These are phyloP conservation scores for Macroramphosus scolopax DNA, from an alignment of 2,797 vertebrate species.

Conservation along the genomic window DNA sequence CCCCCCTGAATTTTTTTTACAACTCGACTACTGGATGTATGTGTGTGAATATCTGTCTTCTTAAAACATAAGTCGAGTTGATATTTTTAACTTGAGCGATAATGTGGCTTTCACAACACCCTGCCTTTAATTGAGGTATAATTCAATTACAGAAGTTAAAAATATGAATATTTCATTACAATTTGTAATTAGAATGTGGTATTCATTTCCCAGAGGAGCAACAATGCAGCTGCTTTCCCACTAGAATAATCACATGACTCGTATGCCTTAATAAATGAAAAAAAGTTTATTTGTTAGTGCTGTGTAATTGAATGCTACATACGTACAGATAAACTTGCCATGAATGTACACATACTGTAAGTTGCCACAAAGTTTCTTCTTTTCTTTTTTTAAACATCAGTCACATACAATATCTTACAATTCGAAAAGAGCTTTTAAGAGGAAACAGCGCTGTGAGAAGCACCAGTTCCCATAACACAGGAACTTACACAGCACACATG, in stretches of 20 bases:
- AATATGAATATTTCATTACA: too few species aligned
- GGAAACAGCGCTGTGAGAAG: slow-evolving; percentile 50
- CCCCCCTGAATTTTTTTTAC: too few species aligned
- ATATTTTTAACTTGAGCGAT: too few species aligned
- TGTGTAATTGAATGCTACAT: slow-evolving; percentile 81
- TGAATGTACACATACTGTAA: slow-evolving; percentile 74
- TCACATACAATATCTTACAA: slow-evolving; percentile 77
- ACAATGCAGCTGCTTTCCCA: too few species aligned
- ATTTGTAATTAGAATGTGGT: too few species aligned
- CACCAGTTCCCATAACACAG: slow-evolving; percentile 65
- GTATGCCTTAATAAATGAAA: slow-evolving; percentile 40
- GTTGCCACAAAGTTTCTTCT: slow-evolving; percentile 62
- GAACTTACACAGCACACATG: slow-evolving; percentile 81
- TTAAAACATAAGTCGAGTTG: too few species aligned
- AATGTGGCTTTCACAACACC: too few species aligned
- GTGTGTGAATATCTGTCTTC: too few species aligned
- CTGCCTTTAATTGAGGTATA: too few species aligned
- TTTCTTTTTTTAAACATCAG: slow-evolving; percentile 64
- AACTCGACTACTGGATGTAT: too few species aligned
- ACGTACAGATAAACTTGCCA: slow-evolving; percentile 76
- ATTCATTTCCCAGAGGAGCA: too few species aligned
- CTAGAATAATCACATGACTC: slow-evolving; percentile 1
- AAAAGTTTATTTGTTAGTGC: slow-evolving; percentile 82
- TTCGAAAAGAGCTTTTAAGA: slow-evolving; percentile 65
- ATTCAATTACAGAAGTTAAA: too few species aligned